phyloP scores from a whole-genome alignment of 2,797 vertebrate genomes.

The Borostomias antarcticus region DNA sequence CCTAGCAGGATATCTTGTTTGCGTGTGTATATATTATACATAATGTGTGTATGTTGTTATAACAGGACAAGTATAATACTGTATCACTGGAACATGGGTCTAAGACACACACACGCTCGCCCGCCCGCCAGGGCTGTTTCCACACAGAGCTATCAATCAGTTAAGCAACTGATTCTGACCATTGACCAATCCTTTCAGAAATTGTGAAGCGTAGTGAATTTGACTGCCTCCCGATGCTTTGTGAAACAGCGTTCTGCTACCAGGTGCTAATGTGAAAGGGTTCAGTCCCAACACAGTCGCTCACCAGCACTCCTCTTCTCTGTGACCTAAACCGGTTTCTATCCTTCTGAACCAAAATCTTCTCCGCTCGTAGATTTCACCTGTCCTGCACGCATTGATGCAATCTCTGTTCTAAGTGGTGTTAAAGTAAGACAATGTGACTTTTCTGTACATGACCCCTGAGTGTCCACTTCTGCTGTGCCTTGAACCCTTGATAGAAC shows the following conservation, averaged over 20 bases:
- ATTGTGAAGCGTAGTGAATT: too few species aligned
- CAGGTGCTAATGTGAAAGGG: constrained; percentile 35
- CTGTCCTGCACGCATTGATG: background rate
- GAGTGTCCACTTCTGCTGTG: constrained; percentile 56
- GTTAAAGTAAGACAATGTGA: background rate
- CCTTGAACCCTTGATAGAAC: constrained; percentile 56
- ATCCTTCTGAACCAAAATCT: background rate
- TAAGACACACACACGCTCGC: background rate
- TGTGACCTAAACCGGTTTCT: too few species aligned
- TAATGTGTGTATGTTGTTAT: background rate
- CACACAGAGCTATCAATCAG: too few species aligned
- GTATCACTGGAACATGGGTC: background rate
- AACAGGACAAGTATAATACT: background rate
- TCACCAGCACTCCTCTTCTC: constrained; percentile 27
- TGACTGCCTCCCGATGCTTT: too few species aligned
- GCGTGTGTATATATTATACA: too few species aligned
- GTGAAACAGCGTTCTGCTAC: constrained; percentile 17
- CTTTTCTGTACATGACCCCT: background rate
- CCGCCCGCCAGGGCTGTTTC: background rate
- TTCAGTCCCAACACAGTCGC: background rate
- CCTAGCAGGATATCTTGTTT: constrained; percentile 34
- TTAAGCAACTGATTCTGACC: too few species aligned
- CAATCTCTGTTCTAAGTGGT: background rate
- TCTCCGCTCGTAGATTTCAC: background rate
- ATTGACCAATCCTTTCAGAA: too few species aligned